phyloP scores from a whole-genome alignment of 37 sponge, comb jelly and placozoan species.

The Haliclona indistincta region DNA sequence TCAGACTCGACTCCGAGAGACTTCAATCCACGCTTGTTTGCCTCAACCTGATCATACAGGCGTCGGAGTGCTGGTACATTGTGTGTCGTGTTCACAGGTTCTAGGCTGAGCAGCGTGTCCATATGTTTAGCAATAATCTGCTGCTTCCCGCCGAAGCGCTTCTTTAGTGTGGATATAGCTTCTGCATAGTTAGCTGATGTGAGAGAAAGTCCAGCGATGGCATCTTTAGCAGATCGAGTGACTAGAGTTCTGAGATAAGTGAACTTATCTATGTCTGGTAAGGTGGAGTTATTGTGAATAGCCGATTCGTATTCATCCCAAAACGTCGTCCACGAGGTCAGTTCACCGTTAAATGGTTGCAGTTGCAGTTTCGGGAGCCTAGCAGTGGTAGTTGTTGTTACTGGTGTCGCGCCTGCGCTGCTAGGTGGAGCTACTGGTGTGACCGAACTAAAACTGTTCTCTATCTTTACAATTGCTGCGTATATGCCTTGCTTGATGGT shows the following conservation, averaged over 20 bases:
- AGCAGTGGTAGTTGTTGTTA: neutral
- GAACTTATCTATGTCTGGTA: conserved; percentile 21
- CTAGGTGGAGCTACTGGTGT: too few relatives aligned
- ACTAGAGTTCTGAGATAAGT: conserved; percentile 23
- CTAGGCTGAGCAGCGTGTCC: conserved; percentile 24
- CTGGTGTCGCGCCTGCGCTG: neutral
- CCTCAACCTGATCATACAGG: conserved; percentile 20
- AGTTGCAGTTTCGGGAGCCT: conserved; percentile 44
- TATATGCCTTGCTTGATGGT: too few relatives aligned
- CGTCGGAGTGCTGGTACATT: conserved; percentile 27
- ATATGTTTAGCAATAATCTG: too few relatives aligned
- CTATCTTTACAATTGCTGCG: too few relatives aligned
- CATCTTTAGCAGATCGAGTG: conserved; percentile 26
- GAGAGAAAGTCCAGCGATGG: conserved; percentile 35
- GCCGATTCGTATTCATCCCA: conserved; percentile 38
- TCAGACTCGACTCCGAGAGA: conserved; percentile 3
- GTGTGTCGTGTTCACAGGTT: conserved; percentile 16
- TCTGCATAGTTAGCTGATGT: conserved; percentile 24
- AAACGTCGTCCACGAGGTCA: conserved; percentile 34
- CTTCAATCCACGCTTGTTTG: conserved; percentile 14
- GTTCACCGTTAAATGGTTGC: conserved; percentile 19
- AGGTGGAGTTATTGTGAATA: conserved; percentile 11
- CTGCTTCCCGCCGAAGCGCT: conserved; percentile 45
- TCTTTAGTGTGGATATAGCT: conserved; percentile 23
- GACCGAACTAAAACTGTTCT: too few relatives aligned